A percentile compares a stretch with the other conserved stretches of the same genome.
phyloP scores from a whole-genome alignment of 2,113 vertebrate species.

The Fregetta grallaria region DNA sequence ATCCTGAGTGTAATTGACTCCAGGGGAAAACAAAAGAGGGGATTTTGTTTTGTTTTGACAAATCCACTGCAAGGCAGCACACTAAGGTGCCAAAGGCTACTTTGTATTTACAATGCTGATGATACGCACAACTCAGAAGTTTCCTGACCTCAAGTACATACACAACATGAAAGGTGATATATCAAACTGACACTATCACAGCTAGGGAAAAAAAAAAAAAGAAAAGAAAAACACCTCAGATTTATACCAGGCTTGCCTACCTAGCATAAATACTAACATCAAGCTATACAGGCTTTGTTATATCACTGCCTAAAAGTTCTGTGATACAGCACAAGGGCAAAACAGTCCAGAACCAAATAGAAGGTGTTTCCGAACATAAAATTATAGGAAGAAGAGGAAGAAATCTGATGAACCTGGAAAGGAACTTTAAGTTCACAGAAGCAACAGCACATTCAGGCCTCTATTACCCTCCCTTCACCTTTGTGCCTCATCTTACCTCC shows the following conservation, averaged over 20 bases:
- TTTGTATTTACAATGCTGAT: constrained; percentile 60
- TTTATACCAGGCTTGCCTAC: constrained; percentile 36
- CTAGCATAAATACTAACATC: constrained; percentile 50
- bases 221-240: constrained; percentile 38
- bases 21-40: constrained; percentile 32
- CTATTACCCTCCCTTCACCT: not conserved
- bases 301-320: not conserved
- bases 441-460: not conserved
- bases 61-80: constrained; percentile 42
- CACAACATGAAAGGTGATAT: constrained; percentile 66
- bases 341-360: not conserved
- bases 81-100: constrained; percentile 60
- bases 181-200: constrained; percentile 73
- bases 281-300: constrained; percentile 6
- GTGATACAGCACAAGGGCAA: constrained; percentile 18
- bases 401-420: not conserved
- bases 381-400: not conserved
- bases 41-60: constrained; percentile 45
- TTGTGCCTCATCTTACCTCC: not conserved
- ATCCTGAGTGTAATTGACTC: constrained; percentile 67
- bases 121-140: constrained; percentile 58
- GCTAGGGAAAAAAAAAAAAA: not conserved
- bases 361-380: not conserved
- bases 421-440: not conserved
- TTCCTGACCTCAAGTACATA: constrained; percentile 65